Base-by-base conservation (phyloP, 2,888 invertebrate species). In the Stenodema calcarata region DNA sequence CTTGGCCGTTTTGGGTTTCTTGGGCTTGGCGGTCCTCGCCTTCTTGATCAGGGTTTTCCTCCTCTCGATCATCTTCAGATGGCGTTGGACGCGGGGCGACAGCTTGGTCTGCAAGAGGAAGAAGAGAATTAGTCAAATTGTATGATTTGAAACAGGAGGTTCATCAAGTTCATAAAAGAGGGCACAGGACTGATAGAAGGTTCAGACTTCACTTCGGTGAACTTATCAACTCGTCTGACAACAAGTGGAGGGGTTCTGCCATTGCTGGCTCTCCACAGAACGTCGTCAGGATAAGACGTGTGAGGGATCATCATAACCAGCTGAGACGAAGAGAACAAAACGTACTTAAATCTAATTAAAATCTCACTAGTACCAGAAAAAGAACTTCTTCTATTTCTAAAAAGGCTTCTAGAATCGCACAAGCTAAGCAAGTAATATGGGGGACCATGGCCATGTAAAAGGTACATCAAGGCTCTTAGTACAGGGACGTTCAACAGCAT, bases 21-120 rank as follows among this genome's bases (percentile, higher is more conserved):
- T 93, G 27, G 93, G 92, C 88, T 93, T 93, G 89, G 92, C 92
- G 0, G 92, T 91, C 44, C 92, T 91, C 0, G 92, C 93, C 44
- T 93, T 92, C 89, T 93, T 92, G 88, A 93, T 92, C 1, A 92
- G 91, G 87, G 92, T 92, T n/a, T 92, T 91, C 82, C 94, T 91
- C 87, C 91, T 92, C 44, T 92, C 92, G 81, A 93, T 92, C 2
- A 93, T 90, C 79, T 92, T 92, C 81, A 92, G 91, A 0, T 93
- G 92, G 86, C 91, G 92, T 69, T 93, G 92, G 0, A 93, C 93
- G 2, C 92, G 91, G 88, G 93, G 91, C 23, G 90, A 89, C 0
- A 93, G 92, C 44, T 87, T 84, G 79, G 54, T 83, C 93, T 93
- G 90, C 1, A 90, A 89, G 88, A 90, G 87, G 3, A 70, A 70